A percentile compares a stretch with the other conserved stretches of the same genome.
Evolutionary conservation across 53 echinoderm and acorn worm species (phyloP).

Genomic region (Hippasteria phrygiana): DNA sequence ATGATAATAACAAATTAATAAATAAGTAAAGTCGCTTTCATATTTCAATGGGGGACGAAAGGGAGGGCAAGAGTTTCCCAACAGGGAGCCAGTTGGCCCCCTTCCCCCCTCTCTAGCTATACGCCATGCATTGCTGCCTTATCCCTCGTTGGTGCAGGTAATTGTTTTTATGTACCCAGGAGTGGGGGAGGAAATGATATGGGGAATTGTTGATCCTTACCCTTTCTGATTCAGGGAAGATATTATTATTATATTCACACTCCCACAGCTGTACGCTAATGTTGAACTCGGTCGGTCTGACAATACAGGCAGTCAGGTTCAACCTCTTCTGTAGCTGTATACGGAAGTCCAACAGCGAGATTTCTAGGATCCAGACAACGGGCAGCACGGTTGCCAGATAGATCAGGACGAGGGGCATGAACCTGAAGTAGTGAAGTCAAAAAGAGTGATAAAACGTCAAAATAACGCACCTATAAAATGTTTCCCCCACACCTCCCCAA

Average conservation of each 20-base stretch:
- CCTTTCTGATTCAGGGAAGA: neutral
- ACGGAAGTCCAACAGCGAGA: slow-evolving; percentile 68
- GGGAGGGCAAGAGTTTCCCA: too few relatives aligned
- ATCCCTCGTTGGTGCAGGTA: too few relatives aligned
- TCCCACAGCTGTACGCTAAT: neutral
- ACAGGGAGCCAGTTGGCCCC: too few relatives aligned
- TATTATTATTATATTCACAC: neutral
- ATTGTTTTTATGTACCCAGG: too few relatives aligned
- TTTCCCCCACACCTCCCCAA: too few relatives aligned
- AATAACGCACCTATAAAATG: too few relatives aligned
- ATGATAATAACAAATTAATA: too few relatives aligned
- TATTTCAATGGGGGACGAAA: too few relatives aligned
- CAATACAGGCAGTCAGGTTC: slow-evolving; percentile 33
- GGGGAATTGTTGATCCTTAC: neutral
- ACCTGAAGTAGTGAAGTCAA: slow-evolving; percentile 51
- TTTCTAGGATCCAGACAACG: slow-evolving; percentile 90
- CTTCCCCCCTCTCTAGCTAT: too few relatives aligned
- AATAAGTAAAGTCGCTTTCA: too few relatives aligned
- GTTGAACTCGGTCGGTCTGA: slow-evolving; percentile 2
- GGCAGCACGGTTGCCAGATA: slow-evolving; percentile 86
- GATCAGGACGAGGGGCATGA: slow-evolving; percentile 83
- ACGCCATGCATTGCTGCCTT: too few relatives aligned
- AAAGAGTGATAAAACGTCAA: neutral
- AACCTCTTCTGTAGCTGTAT: slow-evolving; percentile 51
- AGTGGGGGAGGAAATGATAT: neutral